phyloP scores from a whole-genome alignment of 2,888 invertebrate genomes.

The Volucella zonaria region DNA sequence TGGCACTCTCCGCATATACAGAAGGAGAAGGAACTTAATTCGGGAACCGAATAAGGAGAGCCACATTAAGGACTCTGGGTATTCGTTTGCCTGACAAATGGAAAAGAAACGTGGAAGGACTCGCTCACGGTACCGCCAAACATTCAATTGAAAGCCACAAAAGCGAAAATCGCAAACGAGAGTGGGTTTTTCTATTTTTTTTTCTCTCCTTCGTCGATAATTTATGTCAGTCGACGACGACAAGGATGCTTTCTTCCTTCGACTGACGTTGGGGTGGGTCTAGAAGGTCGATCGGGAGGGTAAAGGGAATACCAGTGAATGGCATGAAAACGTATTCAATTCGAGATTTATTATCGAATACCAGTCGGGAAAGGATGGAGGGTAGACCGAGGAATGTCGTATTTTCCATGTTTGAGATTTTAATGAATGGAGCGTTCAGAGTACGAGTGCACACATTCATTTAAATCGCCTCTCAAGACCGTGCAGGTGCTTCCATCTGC shows the following conservation, averaged over 20 bases:
- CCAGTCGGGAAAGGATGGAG: neutral
- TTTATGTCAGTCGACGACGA: conserved; percentile 72
- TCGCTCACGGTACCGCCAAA: conserved; percentile 38
- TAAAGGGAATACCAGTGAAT: conserved; percentile 35
- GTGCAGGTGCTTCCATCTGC: neutral
- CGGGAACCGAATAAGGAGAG: conserved; percentile 41
- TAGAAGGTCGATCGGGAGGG: neutral
- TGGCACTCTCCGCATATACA: neutral
- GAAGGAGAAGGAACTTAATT: conserved; percentile 42
- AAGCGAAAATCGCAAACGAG: conserved; percentile 64
- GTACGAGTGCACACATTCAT: conserved; percentile 43
- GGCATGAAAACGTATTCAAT: conserved; percentile 69
- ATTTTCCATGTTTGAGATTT: conserved; percentile 68
- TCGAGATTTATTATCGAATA: conserved; percentile 67
- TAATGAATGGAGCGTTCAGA: conserved; percentile 64
- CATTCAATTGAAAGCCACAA: conserved; percentile 73
- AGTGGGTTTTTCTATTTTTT: too few relatives aligned
- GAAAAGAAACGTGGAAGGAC: conserved; percentile 60
- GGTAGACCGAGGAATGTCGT: conserved; percentile 43
- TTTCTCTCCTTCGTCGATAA: conserved; percentile 64
- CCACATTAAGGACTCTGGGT: conserved; percentile 51
- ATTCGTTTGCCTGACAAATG: conserved; percentile 11
- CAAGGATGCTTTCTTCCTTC: conserved; percentile 59
- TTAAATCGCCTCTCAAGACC: neutral
- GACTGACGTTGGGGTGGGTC: neutral